Percentiles rank a stretch among this genome's conserved stretches.
phyloP scores from a whole-genome alignment of 1,140 invertebrate genomes.

The Latrodectus geometricus region DNA sequence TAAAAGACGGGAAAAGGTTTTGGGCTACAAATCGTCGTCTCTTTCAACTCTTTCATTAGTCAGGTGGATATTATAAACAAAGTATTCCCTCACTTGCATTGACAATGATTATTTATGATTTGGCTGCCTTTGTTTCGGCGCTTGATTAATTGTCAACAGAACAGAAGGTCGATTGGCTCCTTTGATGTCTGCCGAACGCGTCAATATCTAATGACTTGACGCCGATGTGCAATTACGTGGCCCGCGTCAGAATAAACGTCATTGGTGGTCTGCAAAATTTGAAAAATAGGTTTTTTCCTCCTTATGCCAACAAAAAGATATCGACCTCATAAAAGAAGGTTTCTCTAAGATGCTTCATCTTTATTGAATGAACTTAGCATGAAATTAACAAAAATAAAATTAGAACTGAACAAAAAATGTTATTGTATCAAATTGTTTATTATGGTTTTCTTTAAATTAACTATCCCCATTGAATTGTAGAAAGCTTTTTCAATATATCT shows the following conservation, averaged over 20 bases:
- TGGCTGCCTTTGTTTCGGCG: not conserved
- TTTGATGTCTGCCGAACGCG: slow-evolving; percentile 1
- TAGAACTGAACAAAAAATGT: too few species aligned
- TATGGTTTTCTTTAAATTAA: too few species aligned
- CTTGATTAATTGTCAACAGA: slow-evolving; percentile 2
- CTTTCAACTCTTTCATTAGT: too few species aligned
- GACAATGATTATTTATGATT: slow-evolving; percentile 8
- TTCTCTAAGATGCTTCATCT: too few species aligned
- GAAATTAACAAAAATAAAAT: too few species aligned
- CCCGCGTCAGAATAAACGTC: not conserved
- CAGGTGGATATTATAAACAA: too few species aligned
- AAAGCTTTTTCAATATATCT: too few species aligned
- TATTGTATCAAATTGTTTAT: too few species aligned
- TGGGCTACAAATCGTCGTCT: too few species aligned
- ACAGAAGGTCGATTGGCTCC: not conserved
- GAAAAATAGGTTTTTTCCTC: not conserved
- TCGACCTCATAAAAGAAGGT: not conserved
- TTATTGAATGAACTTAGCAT: too few species aligned
- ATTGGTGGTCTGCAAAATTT: not conserved
- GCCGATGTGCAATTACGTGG: not conserved
- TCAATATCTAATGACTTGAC: not conserved
- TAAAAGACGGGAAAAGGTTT: too few species aligned
- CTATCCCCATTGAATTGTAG: too few species aligned
- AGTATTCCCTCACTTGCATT: not conserved
- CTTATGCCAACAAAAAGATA: not conserved